Conservation (phyloP, 1,140 invertebrate genomes). For the Adelges cooleyi region DNA sequence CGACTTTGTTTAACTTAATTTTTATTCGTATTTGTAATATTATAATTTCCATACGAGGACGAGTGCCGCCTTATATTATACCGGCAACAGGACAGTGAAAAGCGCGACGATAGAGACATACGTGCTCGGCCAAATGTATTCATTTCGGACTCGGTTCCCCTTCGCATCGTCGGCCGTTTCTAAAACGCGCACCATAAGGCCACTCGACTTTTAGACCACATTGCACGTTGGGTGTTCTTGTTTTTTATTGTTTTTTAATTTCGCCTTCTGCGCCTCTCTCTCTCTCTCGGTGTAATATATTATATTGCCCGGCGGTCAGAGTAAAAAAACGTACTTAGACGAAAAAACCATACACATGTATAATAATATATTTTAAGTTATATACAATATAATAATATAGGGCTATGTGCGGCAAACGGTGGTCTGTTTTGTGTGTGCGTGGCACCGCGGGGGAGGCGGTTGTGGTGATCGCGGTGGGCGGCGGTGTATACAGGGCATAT, state of each 20-base stretch:
- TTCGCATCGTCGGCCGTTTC: too few species aligned
- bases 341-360: background rate
- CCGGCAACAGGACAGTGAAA: too few species aligned
- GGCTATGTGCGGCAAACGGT: too few species aligned
- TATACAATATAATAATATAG: too few species aligned
- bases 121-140: background rate
- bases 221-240: background rate
- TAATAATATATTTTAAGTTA: background rate
- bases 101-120: too few species aligned
- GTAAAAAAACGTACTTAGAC: background rate
- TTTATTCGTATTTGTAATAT: too few species aligned
- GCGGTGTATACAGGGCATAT: constrained; percentile 19
- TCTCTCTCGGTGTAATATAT: background rate
- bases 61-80: too few species aligned
- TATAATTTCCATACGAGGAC: too few species aligned
- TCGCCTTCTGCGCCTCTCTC: background rate
- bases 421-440: too few species aligned
- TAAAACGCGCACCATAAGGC: constrained; percentile 5
- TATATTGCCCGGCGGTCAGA: background rate
- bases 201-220: constrained; percentile 24
- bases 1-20: too few species aligned
- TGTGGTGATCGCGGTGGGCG: constrained; percentile 3
- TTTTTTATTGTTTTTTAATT: constrained; percentile 29
- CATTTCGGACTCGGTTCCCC: background rate
- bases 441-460: background rate